Evolutionary conservation across 2,113 vertebrate species (phyloP).

Genomic region (Ovibos moschatus): DNA sequence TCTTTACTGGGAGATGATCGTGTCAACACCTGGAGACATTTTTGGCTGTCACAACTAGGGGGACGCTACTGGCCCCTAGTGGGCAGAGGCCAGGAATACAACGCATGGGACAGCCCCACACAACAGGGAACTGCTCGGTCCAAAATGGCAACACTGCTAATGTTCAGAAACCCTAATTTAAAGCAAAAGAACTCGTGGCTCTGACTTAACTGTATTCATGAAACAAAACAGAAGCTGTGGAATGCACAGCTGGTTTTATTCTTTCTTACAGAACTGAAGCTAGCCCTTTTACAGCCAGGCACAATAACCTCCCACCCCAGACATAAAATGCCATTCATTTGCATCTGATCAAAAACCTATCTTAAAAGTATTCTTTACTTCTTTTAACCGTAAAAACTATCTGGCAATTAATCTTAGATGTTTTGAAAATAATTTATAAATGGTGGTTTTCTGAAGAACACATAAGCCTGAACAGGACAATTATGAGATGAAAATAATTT

Average conservation of each 20-base stretch:
- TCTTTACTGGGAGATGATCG: background rate
- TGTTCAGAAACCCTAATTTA: background rate
- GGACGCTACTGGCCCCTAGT: background rate
- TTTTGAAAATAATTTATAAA: slow-evolving; percentile 29
- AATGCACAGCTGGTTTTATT: background rate
- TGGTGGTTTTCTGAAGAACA: background rate
- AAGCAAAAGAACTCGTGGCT: background rate
- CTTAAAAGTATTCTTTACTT: background rate
- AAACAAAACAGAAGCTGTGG: background rate
- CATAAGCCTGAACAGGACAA: background rate
- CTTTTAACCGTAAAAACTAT: background rate
- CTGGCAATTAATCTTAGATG: background rate
- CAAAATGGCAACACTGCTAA: background rate
- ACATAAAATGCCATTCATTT: background rate
- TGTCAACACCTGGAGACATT: background rate
- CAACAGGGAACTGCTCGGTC: background rate
- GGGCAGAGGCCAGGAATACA: background rate
- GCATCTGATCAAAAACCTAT: background rate
- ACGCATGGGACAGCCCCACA: background rate
- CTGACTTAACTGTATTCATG: background rate
- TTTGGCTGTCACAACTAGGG: background rate
- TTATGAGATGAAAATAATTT: background rate
- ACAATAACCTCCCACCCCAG: background rate
- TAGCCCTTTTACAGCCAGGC: background rate
- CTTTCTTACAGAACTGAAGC: background rate